Conservation (phyloP, 2,888 invertebrate genomes). For the Parnassius mnemosyne region DNA sequence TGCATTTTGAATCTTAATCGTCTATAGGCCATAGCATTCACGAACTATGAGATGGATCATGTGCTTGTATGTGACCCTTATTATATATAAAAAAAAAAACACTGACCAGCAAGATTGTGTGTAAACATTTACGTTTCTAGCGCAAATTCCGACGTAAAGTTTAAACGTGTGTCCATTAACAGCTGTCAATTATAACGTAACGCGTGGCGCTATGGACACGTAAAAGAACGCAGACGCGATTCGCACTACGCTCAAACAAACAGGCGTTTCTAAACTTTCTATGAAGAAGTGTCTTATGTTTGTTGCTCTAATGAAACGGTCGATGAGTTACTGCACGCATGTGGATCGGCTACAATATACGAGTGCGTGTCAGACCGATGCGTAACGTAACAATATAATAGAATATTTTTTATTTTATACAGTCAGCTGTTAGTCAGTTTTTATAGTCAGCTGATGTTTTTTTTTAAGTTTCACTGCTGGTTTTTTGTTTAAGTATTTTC, state of each 20-base stretch:
- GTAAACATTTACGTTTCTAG: not conserved
- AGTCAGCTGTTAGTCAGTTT: no score
- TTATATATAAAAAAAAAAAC: no score
- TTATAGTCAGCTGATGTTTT: no score
- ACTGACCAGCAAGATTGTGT: no score
- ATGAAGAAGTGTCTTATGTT: constrained; percentile 26
- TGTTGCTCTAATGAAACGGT: constrained; percentile 25
- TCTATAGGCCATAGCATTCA: no score
- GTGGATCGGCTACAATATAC: constrained; percentile 26
- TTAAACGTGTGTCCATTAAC: not conserved
- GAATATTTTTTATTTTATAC: not conserved
- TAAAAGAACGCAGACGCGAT: constrained; percentile 2
- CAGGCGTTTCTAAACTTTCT: constrained; percentile 6
- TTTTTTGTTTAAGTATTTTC: no score
- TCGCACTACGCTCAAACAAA: constrained; percentile 9
- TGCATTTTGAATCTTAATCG: no score
- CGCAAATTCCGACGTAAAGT: not conserved
- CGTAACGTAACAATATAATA: constrained; percentile 18
- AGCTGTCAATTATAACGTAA: not conserved
- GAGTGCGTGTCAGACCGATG: constrained; percentile 30
- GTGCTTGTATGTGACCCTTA: no score
- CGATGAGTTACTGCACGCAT: constrained; percentile 32
- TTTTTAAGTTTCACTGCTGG: no score
- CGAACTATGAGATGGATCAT: no score
- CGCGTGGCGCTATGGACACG: not conserved